Base-by-base conservation (phyloP, 1,140 invertebrate genomes). In the Melitaea cinxia region DNA sequence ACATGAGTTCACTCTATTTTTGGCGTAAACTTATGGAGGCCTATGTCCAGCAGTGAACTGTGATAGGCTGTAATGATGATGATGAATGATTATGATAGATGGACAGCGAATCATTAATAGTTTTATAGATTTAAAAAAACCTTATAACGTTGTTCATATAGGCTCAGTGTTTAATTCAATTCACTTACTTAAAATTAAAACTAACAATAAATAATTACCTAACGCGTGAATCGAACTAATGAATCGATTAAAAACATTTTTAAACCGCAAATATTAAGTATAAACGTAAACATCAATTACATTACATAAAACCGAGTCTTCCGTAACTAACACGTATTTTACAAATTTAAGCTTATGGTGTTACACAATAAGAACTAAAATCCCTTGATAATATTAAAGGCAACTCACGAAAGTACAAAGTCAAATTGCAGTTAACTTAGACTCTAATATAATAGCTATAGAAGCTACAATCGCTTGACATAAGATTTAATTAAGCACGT, bases 301-400 rank as follows among this genome's bases (percentile, higher is more conserved):
- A 57, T 57, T 57, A 57, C 54, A 24, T 57, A 57, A 57, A 45
- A 10, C 23, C 24, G 23, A 42, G 12, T 42, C 54, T 57, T 57
- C 54, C 54, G 37, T 42, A 14, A 42, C 12, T 1, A 2, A 17
- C 5, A 4, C n/a, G 4, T 9, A 9, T 2, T 42, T 17, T 19
- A 5, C 37, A 17, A 19, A 42, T 19, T 14, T 42, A 3, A n/a
- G 4, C 37, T 42, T 42, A 15, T 7, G 1, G 2, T 42, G 14
- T 1, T n/a, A 42, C 14, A 42, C 37, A 42, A 47, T 47, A 47
- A 23, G 42, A 47, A 9, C 42, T 12, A 21, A 4, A 47, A 47
- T 47, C 9, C 21, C 19, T 12, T 23, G 42, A 1, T 23, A 21
- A 23, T 14, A 47, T 4, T 47, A 10, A 23, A 7, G 42, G 21